Evolutionary conservation across 2,797 vertebrate species (phyloP).

Genomic region (Cygnus olor): DNA sequence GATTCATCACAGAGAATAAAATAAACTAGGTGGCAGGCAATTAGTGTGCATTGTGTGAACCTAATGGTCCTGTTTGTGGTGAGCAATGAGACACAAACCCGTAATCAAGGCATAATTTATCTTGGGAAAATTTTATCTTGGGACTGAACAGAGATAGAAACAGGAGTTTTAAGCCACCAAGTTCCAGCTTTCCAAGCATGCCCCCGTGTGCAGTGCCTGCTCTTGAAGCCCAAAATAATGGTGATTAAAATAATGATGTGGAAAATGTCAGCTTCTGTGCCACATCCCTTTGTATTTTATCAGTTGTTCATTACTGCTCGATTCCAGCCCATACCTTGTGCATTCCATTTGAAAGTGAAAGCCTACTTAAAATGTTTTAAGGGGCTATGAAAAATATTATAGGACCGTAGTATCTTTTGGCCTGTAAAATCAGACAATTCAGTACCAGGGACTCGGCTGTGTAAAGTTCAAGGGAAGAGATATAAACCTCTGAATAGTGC

Average conservation of each 20-base stretch:
- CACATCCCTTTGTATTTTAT: conserved; percentile 8
- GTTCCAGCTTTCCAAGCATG: neutral
- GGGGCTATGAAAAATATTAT: neutral
- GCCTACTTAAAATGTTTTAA: neutral
- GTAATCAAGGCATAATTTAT: conserved; percentile 73
- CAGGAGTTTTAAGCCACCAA: conserved; percentile 9
- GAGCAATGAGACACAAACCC: conserved; percentile 72
- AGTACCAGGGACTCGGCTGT: neutral
- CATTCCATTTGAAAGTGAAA: neutral
- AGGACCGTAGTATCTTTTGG: neutral
- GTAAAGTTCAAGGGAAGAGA: neutral
- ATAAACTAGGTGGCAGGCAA: conserved; percentile 74
- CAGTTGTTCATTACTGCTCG: conserved; percentile 23
- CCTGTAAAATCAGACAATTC: neutral
- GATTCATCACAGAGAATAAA: conserved; percentile 70
- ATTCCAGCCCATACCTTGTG: neutral
- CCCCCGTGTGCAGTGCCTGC: neutral
- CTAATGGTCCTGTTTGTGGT: conserved; percentile 72
- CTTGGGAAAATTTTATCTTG: conserved; percentile 68
- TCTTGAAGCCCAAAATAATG: conserved; percentile 12
- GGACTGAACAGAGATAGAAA: conserved; percentile 31
- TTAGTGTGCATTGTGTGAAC: conserved; percentile 71
- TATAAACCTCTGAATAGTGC: neutral
- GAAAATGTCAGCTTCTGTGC: conserved; percentile 8
- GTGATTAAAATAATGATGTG: conserved; percentile 40